Base-by-base conservation (phyloP, 1,140 invertebrate genomes). In the Pogonus chalceus region DNA sequence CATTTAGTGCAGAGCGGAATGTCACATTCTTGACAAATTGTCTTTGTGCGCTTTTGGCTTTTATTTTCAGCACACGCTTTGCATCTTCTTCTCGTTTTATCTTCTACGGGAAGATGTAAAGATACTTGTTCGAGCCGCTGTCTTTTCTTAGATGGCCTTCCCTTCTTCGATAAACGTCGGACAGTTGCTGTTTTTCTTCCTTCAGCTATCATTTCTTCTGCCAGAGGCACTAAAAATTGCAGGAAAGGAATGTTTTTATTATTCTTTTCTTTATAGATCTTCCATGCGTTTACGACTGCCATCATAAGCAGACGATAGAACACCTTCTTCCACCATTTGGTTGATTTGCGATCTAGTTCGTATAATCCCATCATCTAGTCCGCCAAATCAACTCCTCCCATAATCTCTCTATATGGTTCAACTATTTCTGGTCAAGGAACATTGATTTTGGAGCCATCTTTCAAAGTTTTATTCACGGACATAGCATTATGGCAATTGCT, bases 291-390 rank as follows among this genome's bases (percentile, higher is more conserved):
- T 16, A 51, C 49, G n/a, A 39, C 35, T 20, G 31, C 12, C 49
- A 46, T 55, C 49, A 52, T 43, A 50, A 55, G 35, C 23, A 55
- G 23, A 20, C 35, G 31, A 35, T 35, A 35, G 31, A 35, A 7
- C 7, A 63, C 56, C 20, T 55, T 51, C 18, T 62, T 53, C 58
- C 60, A 63, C 60, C 62, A 63, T 43, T 62, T 63, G 52, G 49
- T 58, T n/a, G 60, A 64, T 52, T 60, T 60, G 10, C 56, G n/a
- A n/a, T n/a, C n/a, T n/a, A n/a, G n/a, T n/a, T n/a, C n/a, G n/a
- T n/a, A n/a, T n/a, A n/a, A n/a, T n/a, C n/a, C n/a, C n/a, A n/a
- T n/a, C n/a, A n/a, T n/a, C n/a, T n/a, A n/a, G n/a, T n/a, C 59
- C 21, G 22, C 58, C 58, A n/a, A n/a, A n/a, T n/a, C n/a, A n/a